These are phyloP conservation scores for Corvus moneduloides DNA, from an alignment of 2,113 vertebrate genomes.

Conservation along the genomic window DNA sequence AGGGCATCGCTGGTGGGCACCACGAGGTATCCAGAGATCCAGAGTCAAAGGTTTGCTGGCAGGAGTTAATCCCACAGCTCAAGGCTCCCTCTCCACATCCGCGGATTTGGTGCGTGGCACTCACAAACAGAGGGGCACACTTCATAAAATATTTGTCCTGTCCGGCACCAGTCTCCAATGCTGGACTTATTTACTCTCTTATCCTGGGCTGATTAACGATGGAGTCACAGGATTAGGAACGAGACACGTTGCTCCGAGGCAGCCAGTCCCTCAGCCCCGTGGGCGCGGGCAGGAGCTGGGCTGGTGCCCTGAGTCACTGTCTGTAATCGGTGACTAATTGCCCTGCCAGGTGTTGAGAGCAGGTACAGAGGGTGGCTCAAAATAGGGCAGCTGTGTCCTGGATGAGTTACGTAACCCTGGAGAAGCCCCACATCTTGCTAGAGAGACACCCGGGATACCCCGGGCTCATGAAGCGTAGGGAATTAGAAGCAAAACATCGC, in stretches of 20 bases:
- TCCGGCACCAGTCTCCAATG: not conserved
- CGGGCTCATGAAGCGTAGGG: fast-evolving
- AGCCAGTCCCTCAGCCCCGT: not conserved
- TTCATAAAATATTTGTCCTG: not conserved
- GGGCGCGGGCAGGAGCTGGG: not conserved
- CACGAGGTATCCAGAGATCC: fast-evolving
- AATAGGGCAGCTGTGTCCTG: not conserved
- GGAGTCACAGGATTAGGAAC: not conserved
- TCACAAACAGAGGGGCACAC: fast-evolving
- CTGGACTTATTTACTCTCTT: not conserved
- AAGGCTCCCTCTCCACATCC: not conserved
- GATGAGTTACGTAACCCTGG: not conserved
- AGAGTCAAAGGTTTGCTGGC: not conserved
- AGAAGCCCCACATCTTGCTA: not conserved
- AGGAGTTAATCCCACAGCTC: not conserved
- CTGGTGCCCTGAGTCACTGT: not conserved
- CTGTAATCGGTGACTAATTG: conserved; percentile 23
- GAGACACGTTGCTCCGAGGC: not conserved
- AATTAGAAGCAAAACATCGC: not conserved
- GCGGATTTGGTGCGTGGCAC: fast-evolving
- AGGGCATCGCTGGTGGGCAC: not conserved
- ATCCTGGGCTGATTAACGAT: not conserved
- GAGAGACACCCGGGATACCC: not conserved
- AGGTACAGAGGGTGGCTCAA: not conserved
- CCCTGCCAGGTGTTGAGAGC: not conserved